A percentile compares a stretch with the other conserved stretches of the same genome.
These are phyloP conservation scores for Gephyroberyx darwinii DNA, from an alignment of 2,797 vertebrate genomes.

Conservation along the genomic window DNA sequence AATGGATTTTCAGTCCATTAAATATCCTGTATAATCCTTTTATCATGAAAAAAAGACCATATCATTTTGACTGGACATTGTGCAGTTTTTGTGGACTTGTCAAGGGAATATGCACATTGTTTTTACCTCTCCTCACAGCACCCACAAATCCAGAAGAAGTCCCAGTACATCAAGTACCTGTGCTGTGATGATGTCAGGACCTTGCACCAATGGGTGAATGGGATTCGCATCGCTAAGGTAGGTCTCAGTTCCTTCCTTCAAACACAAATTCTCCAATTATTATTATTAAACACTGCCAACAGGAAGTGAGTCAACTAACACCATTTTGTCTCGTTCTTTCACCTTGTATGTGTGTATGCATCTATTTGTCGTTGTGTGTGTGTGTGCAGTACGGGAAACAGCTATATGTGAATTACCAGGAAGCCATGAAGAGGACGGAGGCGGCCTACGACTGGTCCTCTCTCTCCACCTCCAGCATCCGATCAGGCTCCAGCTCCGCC, in stretches of 20 bases:
- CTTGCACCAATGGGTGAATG: conserved; percentile 98
- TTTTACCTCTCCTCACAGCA: conserved; percentile 80
- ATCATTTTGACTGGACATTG: not conserved
- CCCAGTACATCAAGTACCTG: conserved; percentile 98
- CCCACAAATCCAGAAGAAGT: conserved; percentile 99
- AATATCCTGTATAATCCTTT: too few species aligned
- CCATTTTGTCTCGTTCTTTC: not conserved
- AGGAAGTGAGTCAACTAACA: not conserved
- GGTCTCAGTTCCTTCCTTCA: not conserved
- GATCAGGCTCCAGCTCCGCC: conserved; percentile 94
- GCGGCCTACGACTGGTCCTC: conserved; percentile 97
- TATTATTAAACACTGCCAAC: not conserved
- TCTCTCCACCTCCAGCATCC: conserved; percentile 95
- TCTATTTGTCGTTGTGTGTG: conserved; percentile 4
- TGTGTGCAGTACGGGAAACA: conserved; percentile 93
- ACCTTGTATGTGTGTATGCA: conserved; percentile 3
- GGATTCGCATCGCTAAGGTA: conserved; percentile 97
- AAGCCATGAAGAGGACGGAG: conserved; percentile 96
- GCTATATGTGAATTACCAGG: conserved; percentile 95
- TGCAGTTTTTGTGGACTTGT: not conserved
- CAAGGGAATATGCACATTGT: not conserved
- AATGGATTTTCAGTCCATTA: too few species aligned
- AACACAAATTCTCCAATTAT: not conserved
- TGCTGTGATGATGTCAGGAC: conserved; percentile 97
- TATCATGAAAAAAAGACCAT: too few species aligned